Evolutionary conservation across 2,797 vertebrate species (phyloP), one percentile per base, ranked within the genome.

Genomic region (Urocyon cinereoargenteus): DNA sequence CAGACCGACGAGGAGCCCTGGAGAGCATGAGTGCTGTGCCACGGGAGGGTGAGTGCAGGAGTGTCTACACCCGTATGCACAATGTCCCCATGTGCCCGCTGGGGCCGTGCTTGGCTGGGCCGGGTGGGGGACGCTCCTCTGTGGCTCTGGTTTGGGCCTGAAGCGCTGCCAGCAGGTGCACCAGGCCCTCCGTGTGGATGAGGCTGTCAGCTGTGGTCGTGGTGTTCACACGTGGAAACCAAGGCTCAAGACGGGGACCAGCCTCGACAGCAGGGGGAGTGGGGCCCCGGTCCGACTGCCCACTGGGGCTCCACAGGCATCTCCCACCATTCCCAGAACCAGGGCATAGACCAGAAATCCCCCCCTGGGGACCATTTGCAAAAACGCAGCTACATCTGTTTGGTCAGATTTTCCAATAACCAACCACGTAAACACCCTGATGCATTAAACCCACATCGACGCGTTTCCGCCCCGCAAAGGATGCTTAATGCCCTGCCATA

Each of bases 91-190:
- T 0, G 8, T 22, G 36, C 21, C 4, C 12, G 2, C 0, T 7
- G 12, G 36, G n/a, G 24, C 18, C 6, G 26, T 36, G 5, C 13
- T 0, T 26, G 55, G 51, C 13, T 22, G 1, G 68, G 13, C 13
- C 3, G 66, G 9, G 3, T 0, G 2, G 16, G 16, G 78, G 6
- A 19, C 8, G 0, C 13, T 22, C 1, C 13, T 18, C 5, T 34
- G 40, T 0, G 3, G 10, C 84, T 91, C 72, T 19, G 31, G 21
- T 53, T 73, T 7, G 86, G 28, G 19, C 31, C 2, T 19, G 21
- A 49, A 1, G 8, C 0, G 9, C 75, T 57, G 7, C 19, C 16
- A 0, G 0, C 4, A 1, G 0, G 8, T 22, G 31, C 2, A 4
- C 59, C 24, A 45, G 45, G 10, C 40, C 19, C 15, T 26, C 14